phyloP scores from a whole-genome alignment of 2,797 vertebrate species.

The Melanotaenia boesemani region DNA sequence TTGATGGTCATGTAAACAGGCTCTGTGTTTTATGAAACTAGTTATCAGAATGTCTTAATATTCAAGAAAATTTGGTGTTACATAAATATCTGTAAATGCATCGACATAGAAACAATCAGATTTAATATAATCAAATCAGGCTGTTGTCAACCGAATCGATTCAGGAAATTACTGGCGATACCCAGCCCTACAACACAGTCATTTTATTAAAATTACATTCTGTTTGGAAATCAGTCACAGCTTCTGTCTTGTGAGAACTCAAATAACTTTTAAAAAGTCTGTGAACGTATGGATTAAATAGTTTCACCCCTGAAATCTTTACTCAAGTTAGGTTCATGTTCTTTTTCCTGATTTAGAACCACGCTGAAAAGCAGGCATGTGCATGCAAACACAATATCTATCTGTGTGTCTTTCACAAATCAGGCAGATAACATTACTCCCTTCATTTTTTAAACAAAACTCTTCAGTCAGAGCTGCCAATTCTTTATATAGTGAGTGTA shows the following conservation, averaged over 20 bases:
- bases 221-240: slow-evolving; percentile 16
- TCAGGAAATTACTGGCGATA: no score
- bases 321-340: slow-evolving; percentile 19
- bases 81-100: no score
- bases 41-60: no score
- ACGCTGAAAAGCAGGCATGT: slow-evolving; percentile 57
- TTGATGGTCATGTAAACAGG: no score
- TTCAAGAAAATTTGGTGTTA: no score
- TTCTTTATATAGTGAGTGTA: not conserved
- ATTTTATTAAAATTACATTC: not conserved
- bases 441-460: not conserved
- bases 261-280: not conserved
- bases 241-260: not conserved
- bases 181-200: not conserved
- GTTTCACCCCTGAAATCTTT: slow-evolving; percentile 6
- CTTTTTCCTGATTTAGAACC: slow-evolving; percentile 7
- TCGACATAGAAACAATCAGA: no score
- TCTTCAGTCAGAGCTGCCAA: not conserved
- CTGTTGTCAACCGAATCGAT: not conserved
- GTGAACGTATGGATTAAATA: slow-evolving; percentile 38
- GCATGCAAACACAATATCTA: slow-evolving; percentile 50
- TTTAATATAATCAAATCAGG: not conserved
- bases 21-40: no score
- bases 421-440: no score
- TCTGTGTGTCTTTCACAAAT: slow-evolving; percentile 21